A percentile compares a stretch with the other conserved stretches of the same genome.
phyloP scores from a whole-genome alignment of 2,113 vertebrate species.

The Forbesichthys papilliferus region DNA sequence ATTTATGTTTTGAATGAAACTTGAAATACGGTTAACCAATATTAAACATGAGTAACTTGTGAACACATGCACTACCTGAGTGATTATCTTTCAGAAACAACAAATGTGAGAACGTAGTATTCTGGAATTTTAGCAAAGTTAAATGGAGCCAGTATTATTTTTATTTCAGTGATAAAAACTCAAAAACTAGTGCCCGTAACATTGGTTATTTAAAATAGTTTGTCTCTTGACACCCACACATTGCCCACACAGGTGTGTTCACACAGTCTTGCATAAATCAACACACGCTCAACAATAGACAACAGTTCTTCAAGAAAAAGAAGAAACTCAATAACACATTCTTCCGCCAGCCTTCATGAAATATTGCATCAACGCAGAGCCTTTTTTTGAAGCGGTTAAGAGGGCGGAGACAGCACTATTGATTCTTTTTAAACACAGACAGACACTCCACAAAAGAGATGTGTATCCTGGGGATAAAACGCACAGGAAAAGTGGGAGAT shows the following conservation, averaged over 20 bases:
- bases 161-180: constrained; percentile 32
- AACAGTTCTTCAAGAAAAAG: constrained; percentile 24
- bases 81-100: too few species aligned
- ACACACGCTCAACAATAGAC: constrained; percentile 44
- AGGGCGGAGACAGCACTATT: constrained; percentile 48
- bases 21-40: too few species aligned
- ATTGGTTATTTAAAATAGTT: too few species aligned
- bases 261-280: constrained; percentile 25
- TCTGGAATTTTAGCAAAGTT: background rate
- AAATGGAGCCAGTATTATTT: constrained; percentile 13
- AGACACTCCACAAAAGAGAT: constrained; percentile 36
- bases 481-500: constrained; percentile 11
- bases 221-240: background rate
- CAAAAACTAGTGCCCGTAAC: too few species aligned
- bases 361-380: constrained; percentile 55
- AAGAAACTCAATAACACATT: constrained; percentile 39
- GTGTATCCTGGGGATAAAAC: background rate
- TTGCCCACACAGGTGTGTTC: background rate
- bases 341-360: constrained; percentile 52
- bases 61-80: too few species aligned
- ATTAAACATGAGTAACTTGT: too few species aligned
- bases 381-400: constrained; percentile 54
- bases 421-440: constrained; percentile 59
- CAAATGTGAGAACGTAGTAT: too few species aligned
- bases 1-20: too few species aligned